phyloP scores from a whole-genome alignment of 2,888 invertebrate species.

The Mycalesis mineus region DNA sequence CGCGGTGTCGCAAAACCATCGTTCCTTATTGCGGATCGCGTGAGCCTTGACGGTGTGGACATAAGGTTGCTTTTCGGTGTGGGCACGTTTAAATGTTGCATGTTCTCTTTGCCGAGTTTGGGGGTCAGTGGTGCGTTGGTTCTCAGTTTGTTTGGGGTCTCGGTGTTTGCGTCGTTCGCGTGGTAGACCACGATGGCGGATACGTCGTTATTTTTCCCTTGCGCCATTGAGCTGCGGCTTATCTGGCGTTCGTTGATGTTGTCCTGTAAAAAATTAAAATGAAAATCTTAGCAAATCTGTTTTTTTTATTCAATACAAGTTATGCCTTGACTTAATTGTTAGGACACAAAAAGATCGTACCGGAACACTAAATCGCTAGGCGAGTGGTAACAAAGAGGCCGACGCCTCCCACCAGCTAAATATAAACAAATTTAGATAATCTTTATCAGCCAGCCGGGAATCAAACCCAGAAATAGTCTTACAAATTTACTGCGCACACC shows the following conservation, averaged over 20 bases:
- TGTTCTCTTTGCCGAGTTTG: conserved; percentile 63
- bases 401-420: too few relatives aligned
- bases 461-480: too few relatives aligned
- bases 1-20: conserved; percentile 67
- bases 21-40: conserved; percentile 60
- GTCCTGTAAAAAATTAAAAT: conserved; percentile 59
- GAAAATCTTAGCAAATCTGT: too few relatives aligned
- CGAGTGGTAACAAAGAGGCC: too few relatives aligned
- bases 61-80: conserved; percentile 56
- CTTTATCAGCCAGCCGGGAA: too few relatives aligned
- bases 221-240: conserved; percentile 74
- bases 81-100: conserved; percentile 42
- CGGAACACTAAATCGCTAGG: too few relatives aligned
- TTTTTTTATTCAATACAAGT: too few relatives aligned
- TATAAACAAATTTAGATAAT: too few relatives aligned
- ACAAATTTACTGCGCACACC: too few relatives aligned
- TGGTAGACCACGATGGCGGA: conserved; percentile 39
- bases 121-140: conserved; percentile 50
- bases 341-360: too few relatives aligned
- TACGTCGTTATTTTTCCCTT: conserved; percentile 38
- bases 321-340: too few relatives aligned
- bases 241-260: conserved; percentile 70
- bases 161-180: conserved; percentile 36
- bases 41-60: conserved; percentile 59
- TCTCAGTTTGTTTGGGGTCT: conserved; percentile 54